Base-by-base conservation (phyloP, 1,140 invertebrate species). In the Homalodisca vitripennis region DNA sequence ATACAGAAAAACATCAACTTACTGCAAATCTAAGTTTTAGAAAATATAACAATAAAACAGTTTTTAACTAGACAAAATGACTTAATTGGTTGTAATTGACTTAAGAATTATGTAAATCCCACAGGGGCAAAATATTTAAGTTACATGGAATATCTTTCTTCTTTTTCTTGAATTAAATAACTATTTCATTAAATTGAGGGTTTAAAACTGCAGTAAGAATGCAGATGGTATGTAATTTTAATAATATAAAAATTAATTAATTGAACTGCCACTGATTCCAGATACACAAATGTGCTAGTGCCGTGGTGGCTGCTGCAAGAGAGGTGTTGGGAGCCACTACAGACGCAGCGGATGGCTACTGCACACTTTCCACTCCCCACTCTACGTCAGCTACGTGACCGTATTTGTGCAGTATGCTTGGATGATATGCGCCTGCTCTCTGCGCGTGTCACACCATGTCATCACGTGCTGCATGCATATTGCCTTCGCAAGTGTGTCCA, bases 391-490 rank as follows among this genome's bases (percentile, higher is more conserved):
- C 14, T 53, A 34, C 26, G 51, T 63, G 66, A 13, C 26, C 22
- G 57, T 51, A 51, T 53, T 29, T 74, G 73, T 34, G 48, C 73
- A 0, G 53, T 74, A 48, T 74, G 73, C 53, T 60, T 74, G n/a
- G 73, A 74, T 46, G 68, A 73, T 22, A 74, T 74, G 70, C 53
- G 67, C n/a, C 24, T 68, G 0, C 65, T 71, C 10, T 47, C 65
- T 1, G 70, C 68, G n/a, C 41, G 73, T n/a, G 66, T 73, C 27
- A 74, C 73, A n/a, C 72, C 72, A 2, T 74, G 73, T 47, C 26
- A 48, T 20, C 73, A 74, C 34, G 66, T 73, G 12, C 71, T 74
- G 30, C 73, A 74, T 29, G 70, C 70, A 13, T 62, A 68, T 29
- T 74, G 73, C 31, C 57, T 74, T 6, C 68, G 72, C 17, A 67